These are phyloP conservation scores for Trichoplusia ni DNA, from an alignment of 1,140 invertebrate species.

Conservation along the genomic window DNA sequence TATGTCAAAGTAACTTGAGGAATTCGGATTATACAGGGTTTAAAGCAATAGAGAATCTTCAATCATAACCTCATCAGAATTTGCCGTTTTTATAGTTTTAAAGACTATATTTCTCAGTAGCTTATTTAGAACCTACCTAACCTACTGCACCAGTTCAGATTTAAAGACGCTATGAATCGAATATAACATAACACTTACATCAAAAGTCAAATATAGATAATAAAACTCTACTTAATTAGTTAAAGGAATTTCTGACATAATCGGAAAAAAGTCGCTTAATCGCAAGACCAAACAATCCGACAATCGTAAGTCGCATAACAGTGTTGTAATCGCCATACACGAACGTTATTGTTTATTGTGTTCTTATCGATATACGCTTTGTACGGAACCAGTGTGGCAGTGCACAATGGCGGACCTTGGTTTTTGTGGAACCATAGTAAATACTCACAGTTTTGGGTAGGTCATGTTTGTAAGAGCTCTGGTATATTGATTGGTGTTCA, in stretches of 20 bases:
- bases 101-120: no score
- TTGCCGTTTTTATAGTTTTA: no score
- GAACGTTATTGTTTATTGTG: slow-evolving; percentile 79
- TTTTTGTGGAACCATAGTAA: slow-evolving; percentile 65
- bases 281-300: slow-evolving; percentile 29
- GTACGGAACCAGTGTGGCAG: slow-evolving; percentile 53
- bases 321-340: slow-evolving; percentile 64
- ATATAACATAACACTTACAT: not conserved
- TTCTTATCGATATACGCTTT: slow-evolving; percentile 75
- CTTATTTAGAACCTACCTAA: no score
- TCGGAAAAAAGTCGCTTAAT: slow-evolving; percentile 19
- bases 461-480: slow-evolving; percentile 30
- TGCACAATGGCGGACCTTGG: slow-evolving; percentile 68
- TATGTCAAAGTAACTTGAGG: no score
- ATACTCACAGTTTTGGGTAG: slow-evolving; percentile 58
- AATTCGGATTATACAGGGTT: no score
- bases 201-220: not conserved
- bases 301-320: slow-evolving; percentile 53
- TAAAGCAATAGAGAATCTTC: no score
- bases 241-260: slow-evolving; percentile 13
- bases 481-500: not conserved
- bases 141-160: no score
- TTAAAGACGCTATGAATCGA: no score
- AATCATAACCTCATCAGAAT: no score
- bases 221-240: not conserved